Base-by-base conservation (phyloP, 2,888 invertebrate species). In the Leptinotarsa juncta region DNA sequence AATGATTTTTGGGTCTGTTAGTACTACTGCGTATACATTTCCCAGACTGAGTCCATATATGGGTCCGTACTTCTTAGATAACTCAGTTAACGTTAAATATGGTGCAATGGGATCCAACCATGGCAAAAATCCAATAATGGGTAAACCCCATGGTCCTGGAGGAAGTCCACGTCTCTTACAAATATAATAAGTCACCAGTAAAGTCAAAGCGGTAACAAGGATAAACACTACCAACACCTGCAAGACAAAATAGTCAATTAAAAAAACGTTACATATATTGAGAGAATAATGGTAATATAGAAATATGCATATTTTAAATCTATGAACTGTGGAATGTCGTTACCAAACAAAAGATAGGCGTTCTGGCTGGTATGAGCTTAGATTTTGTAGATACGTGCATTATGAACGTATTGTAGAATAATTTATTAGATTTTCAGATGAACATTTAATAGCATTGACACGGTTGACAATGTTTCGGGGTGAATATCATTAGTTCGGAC, bases 141-240 rank as follows among this genome's bases (percentile, higher is more conserved):
- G 96, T 53, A 96, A 78, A 2, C 94, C 94, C 90, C 90, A 90
- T 0, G 96, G 96, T 0, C 96, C 96, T 0, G 96, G 96, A 0
- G 95, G 94, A 62, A 92, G 86, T 70, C 85, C 87, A 71, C 88
- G 88, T 86, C 67, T 70, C 12, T 77, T 78, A 75, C 78, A 79
- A 12, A 78, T 23, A 18, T 42, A 51, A 57, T 81, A 81, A 20
- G 74, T 42, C 7, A 80, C 14, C 5, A 80, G 7, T 4, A 82
- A 12, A 1, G 79, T 5, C 5, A 81, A 18, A 10, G 80, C 16
- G 5, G 81, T 49, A 5, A 81, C 26, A 23, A 42, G 42, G 10
- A 42, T 42, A 0, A 42, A 42, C 42, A 76, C 32, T 18, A 79
- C 73, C 12, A 18, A 57, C 82, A 84, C 83, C 84, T 84, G 82